Evolutionary conservation across 2,888 invertebrate genomes (phyloP).

Genomic region (Druceiella hillmani): DNA sequence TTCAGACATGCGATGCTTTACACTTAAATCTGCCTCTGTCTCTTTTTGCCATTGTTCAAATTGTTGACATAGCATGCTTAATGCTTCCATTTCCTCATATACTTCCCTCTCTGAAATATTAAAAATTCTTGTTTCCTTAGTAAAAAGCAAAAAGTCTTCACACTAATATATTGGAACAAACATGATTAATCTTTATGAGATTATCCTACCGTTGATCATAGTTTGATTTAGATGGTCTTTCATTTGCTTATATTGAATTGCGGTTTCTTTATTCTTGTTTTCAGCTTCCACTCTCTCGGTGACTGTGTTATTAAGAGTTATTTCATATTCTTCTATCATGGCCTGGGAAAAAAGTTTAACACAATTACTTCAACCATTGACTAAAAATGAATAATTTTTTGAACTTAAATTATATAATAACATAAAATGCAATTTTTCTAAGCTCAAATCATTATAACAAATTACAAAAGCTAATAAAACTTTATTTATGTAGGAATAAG

Average conservation of each 20-base stretch:
- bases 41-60: slow-evolving; percentile 59
- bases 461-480: no score
- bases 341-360: no score
- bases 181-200: not conserved
- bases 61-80: slow-evolving; percentile 51
- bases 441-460: no score
- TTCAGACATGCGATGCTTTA: slow-evolving; percentile 60
- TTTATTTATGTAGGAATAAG: no score
- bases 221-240: slow-evolving; percentile 43
- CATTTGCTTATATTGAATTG: slow-evolving; percentile 41
- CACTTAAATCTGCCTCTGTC: slow-evolving; percentile 55
- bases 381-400: no score
- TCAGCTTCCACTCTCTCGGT: slow-evolving; percentile 50
- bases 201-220: slow-evolving; percentile 36
- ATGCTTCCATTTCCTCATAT: slow-evolving; percentile 52
- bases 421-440: no score
- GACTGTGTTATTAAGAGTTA: slow-evolving; percentile 44
- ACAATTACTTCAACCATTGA: no score
- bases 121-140: not conserved
- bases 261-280: slow-evolving; percentile 38
- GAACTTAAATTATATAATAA: no score
- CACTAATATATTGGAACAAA: slow-evolving; percentile 4
- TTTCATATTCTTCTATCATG: slow-evolving; percentile 52
- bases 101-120: slow-evolving; percentile 45
- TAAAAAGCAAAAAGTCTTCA: not conserved